These are phyloP conservation scores for Aphelinus atriplicis DNA, from an alignment of 1,140 invertebrate species.

Conservation along the genomic window DNA sequence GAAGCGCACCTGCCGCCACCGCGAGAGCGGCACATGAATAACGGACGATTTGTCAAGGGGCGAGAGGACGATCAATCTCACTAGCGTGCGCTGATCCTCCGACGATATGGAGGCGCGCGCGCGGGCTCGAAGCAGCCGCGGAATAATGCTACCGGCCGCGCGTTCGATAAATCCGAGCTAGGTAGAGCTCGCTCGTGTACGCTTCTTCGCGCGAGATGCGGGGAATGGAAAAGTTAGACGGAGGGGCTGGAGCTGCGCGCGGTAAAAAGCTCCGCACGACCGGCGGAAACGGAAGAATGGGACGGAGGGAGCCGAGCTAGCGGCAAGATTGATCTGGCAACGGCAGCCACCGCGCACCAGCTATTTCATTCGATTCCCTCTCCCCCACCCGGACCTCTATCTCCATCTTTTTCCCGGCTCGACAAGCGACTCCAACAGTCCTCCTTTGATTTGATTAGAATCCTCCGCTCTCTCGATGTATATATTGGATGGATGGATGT, in stretches of 20 bases:
- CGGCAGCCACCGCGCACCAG: neutral
- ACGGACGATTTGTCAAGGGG: slow-evolving; percentile 30
- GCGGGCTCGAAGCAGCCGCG: slow-evolving; percentile 45
- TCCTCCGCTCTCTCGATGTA: neutral
- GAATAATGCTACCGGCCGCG: slow-evolving; percentile 49
- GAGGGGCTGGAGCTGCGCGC: slow-evolving; percentile 43
- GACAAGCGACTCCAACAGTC: neutral
- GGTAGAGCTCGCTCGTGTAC: slow-evolving; percentile 26
- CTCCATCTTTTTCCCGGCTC: neutral
- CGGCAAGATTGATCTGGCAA: slow-evolving; percentile 61
- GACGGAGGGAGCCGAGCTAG: slow-evolving; percentile 47
- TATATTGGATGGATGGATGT: neutral
- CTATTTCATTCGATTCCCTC: slow-evolving; percentile 57
- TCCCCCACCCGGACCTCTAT: slow-evolving; percentile 19
- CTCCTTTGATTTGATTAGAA: slow-evolving; percentile 38
- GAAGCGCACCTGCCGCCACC: neutral
- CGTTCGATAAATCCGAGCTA: slow-evolving; percentile 50
- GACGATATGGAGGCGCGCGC: slow-evolving; percentile 45
- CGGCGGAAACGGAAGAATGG: slow-evolving; percentile 40
- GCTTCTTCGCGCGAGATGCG: neutral
- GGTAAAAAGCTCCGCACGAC: slow-evolving; percentile 45
- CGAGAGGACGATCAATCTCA: slow-evolving; percentile 30
- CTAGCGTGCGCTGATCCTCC: neutral
- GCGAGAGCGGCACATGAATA: slow-evolving; percentile 3
- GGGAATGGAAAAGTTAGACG: slow-evolving; percentile 4